phyloP scores from a whole-genome alignment of 2,113 vertebrate genomes.

The Misgurnus mizolepis region DNA sequence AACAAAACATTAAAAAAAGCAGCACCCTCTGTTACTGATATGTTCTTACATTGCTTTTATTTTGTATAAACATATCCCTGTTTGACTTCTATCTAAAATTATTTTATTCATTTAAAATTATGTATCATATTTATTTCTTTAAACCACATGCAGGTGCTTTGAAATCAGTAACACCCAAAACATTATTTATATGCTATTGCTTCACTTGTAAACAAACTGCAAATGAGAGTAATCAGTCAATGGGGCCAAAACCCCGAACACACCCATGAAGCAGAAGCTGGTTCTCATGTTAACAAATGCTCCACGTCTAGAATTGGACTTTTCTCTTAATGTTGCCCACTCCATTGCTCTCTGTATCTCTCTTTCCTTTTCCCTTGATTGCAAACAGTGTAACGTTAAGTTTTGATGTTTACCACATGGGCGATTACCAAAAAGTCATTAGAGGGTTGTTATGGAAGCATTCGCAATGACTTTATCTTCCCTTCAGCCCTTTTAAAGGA shows the following conservation, averaged over 20 bases:
- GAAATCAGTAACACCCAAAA: not conserved
- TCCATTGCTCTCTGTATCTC: not conserved
- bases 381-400: conserved; percentile 56
- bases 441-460: conserved; percentile 33
- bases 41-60: no score
- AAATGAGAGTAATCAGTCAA: conserved; percentile 46
- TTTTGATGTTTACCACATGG: conserved; percentile 60
- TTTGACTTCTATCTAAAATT: not conserved
- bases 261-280: conserved; percentile 31
- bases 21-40: no score
- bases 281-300: conserved; percentile 41
- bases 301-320: conserved; percentile 17
- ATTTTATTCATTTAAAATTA: not conserved
- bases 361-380: conserved; percentile 53
- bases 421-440: conserved; percentile 46
- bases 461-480: conserved; percentile 15
- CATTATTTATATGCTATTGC: not conserved
- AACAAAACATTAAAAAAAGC: no score
- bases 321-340: conserved; percentile 29
- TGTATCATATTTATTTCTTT: no score
- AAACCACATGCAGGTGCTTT: conserved; percentile 37
- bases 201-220: conserved; percentile 6
- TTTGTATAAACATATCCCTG: no score
- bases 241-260: not conserved
- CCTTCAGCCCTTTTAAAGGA: conserved; percentile 25